These are phyloP conservation scores for Sylvilagus floridanus DNA, from an alignment of 2,797 vertebrate species.

Conservation along the genomic window DNA sequence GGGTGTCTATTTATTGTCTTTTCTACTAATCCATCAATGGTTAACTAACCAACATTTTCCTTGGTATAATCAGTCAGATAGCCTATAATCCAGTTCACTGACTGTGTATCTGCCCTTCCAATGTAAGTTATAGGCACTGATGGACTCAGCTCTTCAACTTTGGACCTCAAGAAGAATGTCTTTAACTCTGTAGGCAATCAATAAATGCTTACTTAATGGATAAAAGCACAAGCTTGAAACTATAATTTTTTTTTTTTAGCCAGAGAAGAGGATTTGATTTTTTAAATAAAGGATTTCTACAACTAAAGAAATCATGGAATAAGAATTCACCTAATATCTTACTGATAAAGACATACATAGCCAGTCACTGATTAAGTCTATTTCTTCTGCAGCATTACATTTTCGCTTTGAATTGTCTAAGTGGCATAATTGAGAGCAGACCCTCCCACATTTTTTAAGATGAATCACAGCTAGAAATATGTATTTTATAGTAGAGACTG, in stretches of 20 bases:
- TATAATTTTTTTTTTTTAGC: not conserved
- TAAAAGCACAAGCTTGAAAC: constrained; percentile 4
- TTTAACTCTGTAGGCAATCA: constrained; percentile 7
- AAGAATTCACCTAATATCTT: not conserved
- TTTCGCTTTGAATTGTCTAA: constrained; percentile 33
- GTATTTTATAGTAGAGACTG: not conserved
- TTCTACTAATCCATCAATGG: not conserved
- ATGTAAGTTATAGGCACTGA: not conserved
- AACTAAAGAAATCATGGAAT: not conserved
- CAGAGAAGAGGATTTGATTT: not conserved
- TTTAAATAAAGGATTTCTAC: not conserved
- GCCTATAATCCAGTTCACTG: not conserved
- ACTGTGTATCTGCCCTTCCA: not conserved
- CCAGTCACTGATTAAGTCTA: not conserved
- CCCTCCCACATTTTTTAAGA: not conserved
- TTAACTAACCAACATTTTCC: constrained; percentile 35
- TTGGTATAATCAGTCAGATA: not conserved
- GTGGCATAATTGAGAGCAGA: not conserved
- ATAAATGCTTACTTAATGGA: not conserved
- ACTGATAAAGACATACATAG: not conserved
- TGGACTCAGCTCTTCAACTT: not conserved
- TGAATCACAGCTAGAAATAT: constrained; percentile 17
- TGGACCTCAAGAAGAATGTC: not conserved
- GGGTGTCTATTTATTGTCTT: not conserved
- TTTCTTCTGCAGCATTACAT: not conserved